Conservation (phyloP, 64 coral and sea anemone genomes). For the Porites australiensis region DNA sequence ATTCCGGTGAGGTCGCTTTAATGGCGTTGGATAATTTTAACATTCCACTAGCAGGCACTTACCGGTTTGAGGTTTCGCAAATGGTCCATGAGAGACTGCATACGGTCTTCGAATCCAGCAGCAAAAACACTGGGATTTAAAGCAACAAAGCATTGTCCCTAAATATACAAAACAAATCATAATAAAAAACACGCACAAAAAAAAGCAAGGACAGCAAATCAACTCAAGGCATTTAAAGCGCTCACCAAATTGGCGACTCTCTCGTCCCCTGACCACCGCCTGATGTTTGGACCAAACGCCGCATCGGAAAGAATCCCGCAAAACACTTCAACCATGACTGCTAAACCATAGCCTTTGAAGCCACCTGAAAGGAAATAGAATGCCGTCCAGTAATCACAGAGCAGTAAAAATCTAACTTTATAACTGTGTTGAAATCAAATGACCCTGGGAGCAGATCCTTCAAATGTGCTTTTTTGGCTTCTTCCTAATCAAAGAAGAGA, state of each 20-base stretch:
- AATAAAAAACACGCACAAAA: not conserved
- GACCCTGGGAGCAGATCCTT: not conserved
- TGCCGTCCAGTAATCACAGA: not conserved
- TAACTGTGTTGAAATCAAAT: not conserved
- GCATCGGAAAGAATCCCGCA: slow-evolving; percentile 89
- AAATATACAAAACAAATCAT: not conserved
- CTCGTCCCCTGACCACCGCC: slow-evolving; percentile 84
- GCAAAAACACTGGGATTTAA: slow-evolving; percentile 88
- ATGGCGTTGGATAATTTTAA: not conserved
- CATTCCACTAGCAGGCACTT: not conserved
- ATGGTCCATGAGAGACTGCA: slow-evolving; percentile 86
- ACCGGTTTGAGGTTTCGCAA: slow-evolving; percentile 89
- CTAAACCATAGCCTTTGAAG: slow-evolving; percentile 97
- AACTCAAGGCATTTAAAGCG: not conserved
- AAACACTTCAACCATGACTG: slow-evolving; percentile 95
- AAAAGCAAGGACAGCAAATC: not conserved
- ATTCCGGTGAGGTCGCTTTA: too few species aligned
- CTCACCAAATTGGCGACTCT: slow-evolving; percentile 88
- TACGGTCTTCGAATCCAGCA: slow-evolving; percentile 88
- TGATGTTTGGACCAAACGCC: slow-evolving; percentile 85
- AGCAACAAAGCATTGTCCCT: slow-evolving; percentile 98
- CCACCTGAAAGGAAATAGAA: slow-evolving; percentile 71
- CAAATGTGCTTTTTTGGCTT: too few species aligned
- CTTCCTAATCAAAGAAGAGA: too few species aligned
- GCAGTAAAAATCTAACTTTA: not conserved